Evolutionary conservation across 2,888 invertebrate species (phyloP), one percentile per base, ranked within the genome.

Genomic region (Euclidia mi): DNA sequence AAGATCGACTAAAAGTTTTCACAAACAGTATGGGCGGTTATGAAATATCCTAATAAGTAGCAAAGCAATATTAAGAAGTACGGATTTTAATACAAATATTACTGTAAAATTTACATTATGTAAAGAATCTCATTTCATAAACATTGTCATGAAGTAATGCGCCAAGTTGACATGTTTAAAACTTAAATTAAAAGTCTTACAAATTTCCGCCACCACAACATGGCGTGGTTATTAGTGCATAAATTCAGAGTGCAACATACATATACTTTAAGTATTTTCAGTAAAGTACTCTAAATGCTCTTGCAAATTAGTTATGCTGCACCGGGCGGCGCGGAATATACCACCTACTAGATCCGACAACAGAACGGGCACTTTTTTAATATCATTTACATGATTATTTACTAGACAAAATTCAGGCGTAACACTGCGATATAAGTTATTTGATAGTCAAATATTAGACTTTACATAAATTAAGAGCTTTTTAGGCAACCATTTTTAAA

Each of bases 191-290:
- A 41, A 41, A 48, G 29, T 48, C 34, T 14, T 18, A 35, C 31
- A 53, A 60, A 56, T 37, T 18, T 38, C n/a, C 17, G 15, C n/a
- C n/a, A 50, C 47, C 45, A 53, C 56, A 56, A 32, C 28, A 45
- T 48, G 31, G 15, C 49, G 34, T 31, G 35, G 35, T 42, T 40
- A 55, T 53, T 41, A 45, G 44, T 29, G 34, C 18, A 72, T 68
- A 53, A 64, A 65, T 65, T 60, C 58, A 59, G 56, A 53, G 56
- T 51, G 52, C 48, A 43, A 42, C 57, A 53, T 43, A 45, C 50
- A 68, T 65, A 68, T 68, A 65, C 61, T 61, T 60, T 17, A 51
- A 53, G 46, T 44, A 65, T 68, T 68, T 55, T 72, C 52, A 25
- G 44, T 41, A 34, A 50, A 56, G 47, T 48, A 42, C 34, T 56